Percentiles rank a stretch among this genome's conserved stretches.
phyloP scores from a whole-genome alignment of 2,113 vertebrate species.

The Physeter macrocephalus region DNA sequence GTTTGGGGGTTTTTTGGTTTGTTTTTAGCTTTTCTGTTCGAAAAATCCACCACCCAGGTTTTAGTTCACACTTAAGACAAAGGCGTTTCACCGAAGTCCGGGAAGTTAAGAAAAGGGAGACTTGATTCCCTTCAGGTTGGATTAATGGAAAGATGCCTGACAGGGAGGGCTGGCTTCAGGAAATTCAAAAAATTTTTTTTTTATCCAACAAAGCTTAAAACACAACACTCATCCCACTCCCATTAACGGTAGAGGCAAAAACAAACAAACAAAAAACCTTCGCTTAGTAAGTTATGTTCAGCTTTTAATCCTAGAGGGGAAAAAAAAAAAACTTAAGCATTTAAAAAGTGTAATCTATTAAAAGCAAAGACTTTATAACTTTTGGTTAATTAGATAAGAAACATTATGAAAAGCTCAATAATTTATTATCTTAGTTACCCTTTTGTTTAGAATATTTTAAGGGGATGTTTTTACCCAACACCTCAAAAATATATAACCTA shows the following conservation, averaged over 20 bases:
- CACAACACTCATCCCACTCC: neutral
- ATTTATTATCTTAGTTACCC: neutral
- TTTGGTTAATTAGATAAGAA: neutral
- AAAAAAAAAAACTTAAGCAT: neutral
- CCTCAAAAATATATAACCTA: conserved; percentile 9
- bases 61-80: conserved; percentile 22
- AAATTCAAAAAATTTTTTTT: neutral
- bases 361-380: conserved; percentile 2
- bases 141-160: neutral
- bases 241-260: neutral
- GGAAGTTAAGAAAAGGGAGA: neutral
- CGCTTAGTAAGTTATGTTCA: neutral
- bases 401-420: neutral
- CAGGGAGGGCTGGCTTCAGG: neutral
- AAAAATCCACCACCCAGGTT: neutral
- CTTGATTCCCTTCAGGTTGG: neutral
- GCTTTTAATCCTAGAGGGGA: neutral
- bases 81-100: neutral
- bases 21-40: conserved; percentile 2
- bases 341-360: neutral
- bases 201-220: conserved; percentile 39
- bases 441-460: conserved; percentile 11
- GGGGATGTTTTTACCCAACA: neutral
- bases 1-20: neutral
- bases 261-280: neutral